A percentile compares a stretch with the other conserved stretches of the same genome.
Evolutionary conservation across 2,888 invertebrate species (phyloP).

Genomic region (Ellobium chinense): DNA sequence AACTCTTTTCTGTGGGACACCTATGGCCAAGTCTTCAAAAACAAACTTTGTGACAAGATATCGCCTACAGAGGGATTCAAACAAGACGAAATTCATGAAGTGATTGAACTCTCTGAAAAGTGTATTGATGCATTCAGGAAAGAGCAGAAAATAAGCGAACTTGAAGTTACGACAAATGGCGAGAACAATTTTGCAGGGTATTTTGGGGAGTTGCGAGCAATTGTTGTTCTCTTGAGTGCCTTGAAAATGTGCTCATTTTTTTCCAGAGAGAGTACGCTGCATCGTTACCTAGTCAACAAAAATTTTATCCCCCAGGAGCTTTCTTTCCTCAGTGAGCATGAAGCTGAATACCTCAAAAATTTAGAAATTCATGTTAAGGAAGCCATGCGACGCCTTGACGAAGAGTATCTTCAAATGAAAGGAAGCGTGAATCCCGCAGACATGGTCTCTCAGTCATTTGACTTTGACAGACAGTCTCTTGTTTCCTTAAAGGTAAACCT

Average conservation of each 20-base stretch:
- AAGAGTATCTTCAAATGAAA: slow-evolving; percentile 57
- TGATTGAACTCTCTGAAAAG: slow-evolving; percentile 17
- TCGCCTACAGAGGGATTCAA: neutral
- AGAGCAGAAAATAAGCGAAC: slow-evolving; percentile 55
- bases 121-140: slow-evolving; percentile 54
- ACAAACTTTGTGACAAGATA: slow-evolving; percentile 21
- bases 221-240: slow-evolving; percentile 55
- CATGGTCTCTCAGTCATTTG: neutral
- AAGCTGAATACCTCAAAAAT: slow-evolving; percentile 46
- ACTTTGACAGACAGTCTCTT: slow-evolving; percentile 40
- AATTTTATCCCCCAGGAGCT: slow-evolving; percentile 44
- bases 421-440: slow-evolving; percentile 31
- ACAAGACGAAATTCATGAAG: slow-evolving; percentile 13
- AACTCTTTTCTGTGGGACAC: slow-evolving; percentile 68
- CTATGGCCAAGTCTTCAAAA: slow-evolving; percentile 59
- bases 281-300: slow-evolving; percentile 53
- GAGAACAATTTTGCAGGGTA: slow-evolving; percentile 57
- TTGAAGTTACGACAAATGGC: slow-evolving; percentile 43
- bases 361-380: slow-evolving; percentile 48
- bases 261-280: slow-evolving; percentile 42
- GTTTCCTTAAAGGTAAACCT: slow-evolving; percentile 55
- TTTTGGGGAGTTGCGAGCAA: slow-evolving; percentile 59
- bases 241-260: slow-evolving; percentile 51
- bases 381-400: slow-evolving; percentile 54
- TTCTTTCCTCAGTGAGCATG: slow-evolving; percentile 44